A percentile compares a stretch with the other conserved stretches of the same genome.
phyloP scores from a whole-genome alignment of 2,797 vertebrate species.

The Manis crassicaudata region DNA sequence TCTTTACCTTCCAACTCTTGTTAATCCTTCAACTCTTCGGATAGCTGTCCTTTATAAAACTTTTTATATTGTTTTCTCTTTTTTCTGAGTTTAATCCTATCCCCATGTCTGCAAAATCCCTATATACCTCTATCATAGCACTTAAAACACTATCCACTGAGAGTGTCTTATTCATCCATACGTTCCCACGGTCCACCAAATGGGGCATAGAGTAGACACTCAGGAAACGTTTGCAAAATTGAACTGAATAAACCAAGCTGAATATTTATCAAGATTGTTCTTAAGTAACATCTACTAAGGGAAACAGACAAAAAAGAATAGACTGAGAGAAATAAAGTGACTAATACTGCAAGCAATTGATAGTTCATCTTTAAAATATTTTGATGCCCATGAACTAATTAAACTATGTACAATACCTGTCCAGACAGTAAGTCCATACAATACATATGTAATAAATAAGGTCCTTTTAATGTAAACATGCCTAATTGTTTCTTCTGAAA shows the following conservation, averaged over 20 bases:
- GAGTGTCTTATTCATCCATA: neutral
- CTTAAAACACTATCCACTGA: neutral
- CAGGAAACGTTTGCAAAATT: neutral
- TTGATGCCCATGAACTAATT: neutral
- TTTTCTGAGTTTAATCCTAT: neutral
- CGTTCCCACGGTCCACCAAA: neutral
- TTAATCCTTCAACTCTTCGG: neutral
- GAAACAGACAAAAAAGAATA: neutral
- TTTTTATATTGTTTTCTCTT: neutral
- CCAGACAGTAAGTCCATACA: neutral
- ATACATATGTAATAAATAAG: neutral
- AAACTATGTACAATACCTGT: neutral
- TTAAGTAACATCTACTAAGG: neutral
- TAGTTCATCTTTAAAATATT: neutral
- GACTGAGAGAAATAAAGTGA: neutral
- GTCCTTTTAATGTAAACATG: neutral
- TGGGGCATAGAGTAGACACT: neutral
- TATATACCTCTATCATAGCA: neutral
- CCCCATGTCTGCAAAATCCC: neutral
- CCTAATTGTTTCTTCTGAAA: neutral
- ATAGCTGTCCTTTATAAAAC: neutral
- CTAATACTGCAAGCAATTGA: neutral
- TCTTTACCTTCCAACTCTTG: neutral
- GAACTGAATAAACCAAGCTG: neutral
- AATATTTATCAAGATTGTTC: slow-evolving; percentile 20